Conservation (phyloP, 1,140 invertebrate species). For the Schlechtendalia chinensis region DNA sequence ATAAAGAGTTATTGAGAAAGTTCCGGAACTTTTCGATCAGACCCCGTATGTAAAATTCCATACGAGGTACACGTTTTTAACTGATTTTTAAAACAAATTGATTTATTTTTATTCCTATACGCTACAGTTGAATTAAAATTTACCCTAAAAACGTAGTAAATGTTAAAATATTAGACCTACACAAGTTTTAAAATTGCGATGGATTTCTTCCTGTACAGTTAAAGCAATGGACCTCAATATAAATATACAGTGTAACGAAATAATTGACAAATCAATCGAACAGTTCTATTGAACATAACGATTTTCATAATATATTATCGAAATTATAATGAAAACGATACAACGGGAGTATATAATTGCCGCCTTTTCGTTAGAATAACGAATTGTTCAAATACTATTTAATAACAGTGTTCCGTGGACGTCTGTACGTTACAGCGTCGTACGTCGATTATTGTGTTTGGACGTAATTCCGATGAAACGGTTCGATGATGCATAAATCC, state of each 20-base stretch:
- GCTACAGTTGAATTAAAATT: too few relatives aligned
- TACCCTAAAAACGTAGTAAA: not conserved
- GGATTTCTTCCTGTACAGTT: not conserved
- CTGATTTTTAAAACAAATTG: too few relatives aligned
- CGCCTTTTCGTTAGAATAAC: constrained; percentile 14
- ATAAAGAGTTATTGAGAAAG: too few relatives aligned
- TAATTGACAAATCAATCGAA: not conserved
- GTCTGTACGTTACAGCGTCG: not conserved
- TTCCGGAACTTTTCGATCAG: too few relatives aligned
- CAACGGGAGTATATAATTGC: not conserved
- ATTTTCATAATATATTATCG: not conserved
- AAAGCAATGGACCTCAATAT: too few relatives aligned
- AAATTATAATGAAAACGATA: constrained; percentile 33
- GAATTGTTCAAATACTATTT: not conserved
- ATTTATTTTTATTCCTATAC: too few relatives aligned
- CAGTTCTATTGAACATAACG: constrained; percentile 5
- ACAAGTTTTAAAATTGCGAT: not conserved
- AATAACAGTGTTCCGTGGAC: not conserved
- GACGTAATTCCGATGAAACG: constrained; percentile 29
- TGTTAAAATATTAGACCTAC: not conserved
- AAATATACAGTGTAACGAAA: too few relatives aligned
- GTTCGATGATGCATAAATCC: not conserved
- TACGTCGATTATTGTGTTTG: constrained; percentile 17
- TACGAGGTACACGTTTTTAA: too few relatives aligned
- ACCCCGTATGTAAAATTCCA: too few relatives aligned